Conservation (phyloP, 2,888 invertebrate species). For the Philereme transversata region DNA sequence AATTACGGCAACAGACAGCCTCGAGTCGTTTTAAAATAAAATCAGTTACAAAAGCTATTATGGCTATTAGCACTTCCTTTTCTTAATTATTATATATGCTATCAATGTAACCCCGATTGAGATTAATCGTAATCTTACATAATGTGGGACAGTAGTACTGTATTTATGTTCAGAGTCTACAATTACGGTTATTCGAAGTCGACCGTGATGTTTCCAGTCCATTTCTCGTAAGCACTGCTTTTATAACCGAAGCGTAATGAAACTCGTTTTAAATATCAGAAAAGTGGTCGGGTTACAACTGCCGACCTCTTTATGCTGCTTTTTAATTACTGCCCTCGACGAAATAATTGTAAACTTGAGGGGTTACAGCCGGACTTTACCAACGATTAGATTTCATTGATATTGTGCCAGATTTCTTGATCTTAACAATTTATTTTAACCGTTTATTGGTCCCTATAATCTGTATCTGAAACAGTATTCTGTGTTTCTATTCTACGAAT, state of each 20-base stretch:
- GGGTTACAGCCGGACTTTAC: constrained; percentile 71
- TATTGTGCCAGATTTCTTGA: constrained; percentile 36
- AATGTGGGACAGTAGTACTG: neutral
- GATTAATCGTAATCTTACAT: no score
- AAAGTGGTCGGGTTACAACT: constrained; percentile 79
- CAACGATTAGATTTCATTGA: constrained; percentile 55
- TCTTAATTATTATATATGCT: no score
- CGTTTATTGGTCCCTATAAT: constrained; percentile 2
- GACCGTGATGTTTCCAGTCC: constrained; percentile 79
- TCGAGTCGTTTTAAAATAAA: no score
- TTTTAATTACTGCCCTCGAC: constrained; percentile 76
- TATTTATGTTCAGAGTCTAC: constrained; percentile 45
- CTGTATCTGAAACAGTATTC: neutral
- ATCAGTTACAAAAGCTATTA: no score
- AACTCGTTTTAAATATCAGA: constrained; percentile 81
- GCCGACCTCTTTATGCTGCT: constrained; percentile 77
- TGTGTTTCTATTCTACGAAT: no score
- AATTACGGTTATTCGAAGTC: constrained; percentile 75
- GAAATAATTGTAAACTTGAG: constrained; percentile 80
- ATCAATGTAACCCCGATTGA: no score
- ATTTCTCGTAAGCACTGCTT: constrained; percentile 77
- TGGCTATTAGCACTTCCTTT: no score
- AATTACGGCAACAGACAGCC: no score
- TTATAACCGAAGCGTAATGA: constrained; percentile 80
- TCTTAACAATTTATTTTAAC: constrained; percentile 13